phyloP scores from a whole-genome alignment of 1,140 invertebrate species.

The Pogonomyrmex barbatus region DNA sequence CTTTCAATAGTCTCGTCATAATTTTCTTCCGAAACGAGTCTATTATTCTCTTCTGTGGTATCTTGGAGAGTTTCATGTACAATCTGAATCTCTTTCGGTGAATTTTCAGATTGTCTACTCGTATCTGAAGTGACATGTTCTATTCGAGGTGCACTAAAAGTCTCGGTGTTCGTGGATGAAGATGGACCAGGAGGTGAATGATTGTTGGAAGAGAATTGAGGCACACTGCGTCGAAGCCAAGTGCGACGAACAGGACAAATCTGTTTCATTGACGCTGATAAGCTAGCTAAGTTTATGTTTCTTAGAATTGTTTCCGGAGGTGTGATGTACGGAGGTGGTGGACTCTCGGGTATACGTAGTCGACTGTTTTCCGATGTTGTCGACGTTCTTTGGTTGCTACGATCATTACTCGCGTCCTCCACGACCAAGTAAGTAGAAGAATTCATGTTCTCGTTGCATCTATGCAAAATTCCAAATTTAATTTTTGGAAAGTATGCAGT shows the following conservation, averaged over 20 bases:
- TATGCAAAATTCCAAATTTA: conserved; percentile 36
- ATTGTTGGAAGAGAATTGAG: conserved; percentile 69
- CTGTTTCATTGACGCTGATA: conserved; percentile 38
- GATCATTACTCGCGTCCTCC: conserved; percentile 62
- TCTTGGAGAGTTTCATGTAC: conserved; percentile 1
- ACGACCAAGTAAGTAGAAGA: conserved; percentile 64
- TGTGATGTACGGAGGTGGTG: conserved; percentile 83
- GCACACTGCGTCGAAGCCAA: conserved; percentile 63
- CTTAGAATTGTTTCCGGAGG: conserved; percentile 78
- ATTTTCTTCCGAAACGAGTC: conserved; percentile 16
- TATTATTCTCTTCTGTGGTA: conserved; percentile 43
- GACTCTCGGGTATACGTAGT: conserved; percentile 78
- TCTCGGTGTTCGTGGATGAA: conserved; percentile 74
- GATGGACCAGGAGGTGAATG: conserved; percentile 25
- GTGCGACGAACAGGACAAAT: conserved; percentile 41
- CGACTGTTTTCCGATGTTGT: neutral
- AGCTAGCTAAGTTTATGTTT: conserved; percentile 66
- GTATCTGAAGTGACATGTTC: conserved; percentile 63
- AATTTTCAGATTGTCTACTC: conserved; percentile 6
- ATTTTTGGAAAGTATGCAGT: neutral
- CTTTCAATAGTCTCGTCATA: conserved; percentile 54
- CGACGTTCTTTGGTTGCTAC: conserved; percentile 62
- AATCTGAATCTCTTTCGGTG: neutral
- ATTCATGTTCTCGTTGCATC: conserved; percentile 69
- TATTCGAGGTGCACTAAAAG: conserved; percentile 78